phyloP scores from a whole-genome alignment of 2,888 invertebrate genomes.

The Mythimna pallens region DNA sequence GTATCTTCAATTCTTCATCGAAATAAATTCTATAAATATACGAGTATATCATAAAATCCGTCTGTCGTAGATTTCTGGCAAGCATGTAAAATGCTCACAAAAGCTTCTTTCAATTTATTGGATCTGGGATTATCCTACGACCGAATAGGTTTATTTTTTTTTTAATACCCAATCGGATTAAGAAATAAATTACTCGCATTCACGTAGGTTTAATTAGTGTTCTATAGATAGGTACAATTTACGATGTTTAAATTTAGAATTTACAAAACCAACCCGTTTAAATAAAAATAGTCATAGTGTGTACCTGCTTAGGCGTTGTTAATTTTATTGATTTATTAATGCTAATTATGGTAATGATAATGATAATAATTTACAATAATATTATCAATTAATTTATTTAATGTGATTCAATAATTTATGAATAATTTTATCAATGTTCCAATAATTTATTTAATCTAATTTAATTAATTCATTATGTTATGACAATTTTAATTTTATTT shows the following conservation, averaged over 20 bases:
- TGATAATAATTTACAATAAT: too few species aligned
- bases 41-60: constrained; percentile 16
- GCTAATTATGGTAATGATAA: too few species aligned
- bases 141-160: constrained; percentile 49
- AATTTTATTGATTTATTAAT: too few species aligned
- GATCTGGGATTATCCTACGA: constrained; percentile 60
- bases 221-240: too few species aligned
- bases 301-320: too few species aligned
- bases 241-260: background rate
- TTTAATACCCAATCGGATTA: constrained; percentile 54
- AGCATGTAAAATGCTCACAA: constrained; percentile 50
- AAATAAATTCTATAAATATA: constrained; percentile 13
- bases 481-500: too few species aligned
- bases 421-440: too few species aligned
- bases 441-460: too few species aligned
- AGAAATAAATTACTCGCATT: constrained; percentile 55
- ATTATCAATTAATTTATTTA: too few species aligned
- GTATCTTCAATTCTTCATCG: background rate
- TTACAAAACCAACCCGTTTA: background rate
- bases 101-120: constrained; percentile 62
- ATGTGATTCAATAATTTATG: too few species aligned
- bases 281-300: too few species aligned
- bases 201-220: constrained; percentile 7
- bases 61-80: constrained; percentile 38
- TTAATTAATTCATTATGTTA: too few species aligned